Conservation (phyloP, 2,797 vertebrate species). For the Xenentodon cancila region DNA sequence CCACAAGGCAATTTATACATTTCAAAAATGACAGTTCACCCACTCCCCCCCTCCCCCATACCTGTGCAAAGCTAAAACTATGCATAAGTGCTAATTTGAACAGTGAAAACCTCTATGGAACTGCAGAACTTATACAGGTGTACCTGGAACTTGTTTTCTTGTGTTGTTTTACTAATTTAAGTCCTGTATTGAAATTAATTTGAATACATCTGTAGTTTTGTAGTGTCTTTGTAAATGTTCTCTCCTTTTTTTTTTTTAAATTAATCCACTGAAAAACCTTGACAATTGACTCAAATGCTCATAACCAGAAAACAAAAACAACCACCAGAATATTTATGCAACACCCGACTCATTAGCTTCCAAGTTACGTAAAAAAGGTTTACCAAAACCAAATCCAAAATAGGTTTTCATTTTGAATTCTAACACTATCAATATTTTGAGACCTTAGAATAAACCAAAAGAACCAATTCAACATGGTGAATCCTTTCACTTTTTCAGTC, state of each 20-base stretch:
- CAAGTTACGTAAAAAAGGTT: neutral
- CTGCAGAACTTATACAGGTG: too few relatives aligned
- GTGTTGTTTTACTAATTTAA: neutral
- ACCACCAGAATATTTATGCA: neutral
- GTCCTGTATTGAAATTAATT: neutral
- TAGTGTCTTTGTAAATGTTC: too few relatives aligned
- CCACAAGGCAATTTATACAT: conserved; percentile 83
- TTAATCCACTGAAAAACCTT: too few relatives aligned
- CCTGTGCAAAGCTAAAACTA: conserved; percentile 67
- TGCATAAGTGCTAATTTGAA: conserved; percentile 1
- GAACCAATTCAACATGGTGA: neutral
- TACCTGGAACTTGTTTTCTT: too few relatives aligned
- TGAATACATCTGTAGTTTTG: neutral
- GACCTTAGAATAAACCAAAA: neutral
- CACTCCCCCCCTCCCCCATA: conserved; percentile 37
- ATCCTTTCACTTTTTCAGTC: too few relatives aligned
- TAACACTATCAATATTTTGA: neutral
- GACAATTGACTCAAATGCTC: neutral
- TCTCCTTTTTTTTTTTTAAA: too few relatives aligned
- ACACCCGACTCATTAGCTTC: neutral
- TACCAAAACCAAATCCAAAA: conserved; percentile 1
- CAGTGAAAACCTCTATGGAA: neutral
- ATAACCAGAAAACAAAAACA: neutral
- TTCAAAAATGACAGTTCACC: conserved; percentile 63
- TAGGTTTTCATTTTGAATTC: too few relatives aligned